Percentiles rank a stretch among this genome's conserved stretches.
Evolutionary conservation across 2,888 invertebrate genomes (phyloP).

Genomic region (Mermis nigrescens): DNA sequence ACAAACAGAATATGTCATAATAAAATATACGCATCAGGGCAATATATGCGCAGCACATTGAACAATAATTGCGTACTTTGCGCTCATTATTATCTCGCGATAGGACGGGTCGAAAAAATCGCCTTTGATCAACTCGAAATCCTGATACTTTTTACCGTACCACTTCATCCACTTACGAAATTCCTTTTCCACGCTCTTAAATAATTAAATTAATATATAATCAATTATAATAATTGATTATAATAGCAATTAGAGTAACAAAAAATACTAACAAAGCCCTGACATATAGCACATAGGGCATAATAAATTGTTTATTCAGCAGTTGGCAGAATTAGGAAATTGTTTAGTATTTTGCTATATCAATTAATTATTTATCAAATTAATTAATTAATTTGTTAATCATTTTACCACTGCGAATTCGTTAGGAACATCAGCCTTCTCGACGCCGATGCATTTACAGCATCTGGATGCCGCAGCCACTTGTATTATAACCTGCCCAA

Average conservation of each 20-base stretch:
- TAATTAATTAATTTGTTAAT: neutral
- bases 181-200: conserved; percentile 62
- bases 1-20: conserved; percentile 7
- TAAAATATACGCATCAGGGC: too few relatives aligned
- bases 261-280: neutral
- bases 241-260: conserved; percentile 2
- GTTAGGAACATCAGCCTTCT: conserved; percentile 88
- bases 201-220: conserved; percentile 33
- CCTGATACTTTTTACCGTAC: conserved; percentile 80
- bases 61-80: conserved; percentile 46
- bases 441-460: conserved; percentile 80
- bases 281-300: neutral
- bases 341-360: too few relatives aligned
- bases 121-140: conserved; percentile 49
- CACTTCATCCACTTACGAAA: conserved; percentile 90
- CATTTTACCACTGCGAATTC: conserved; percentile 48
- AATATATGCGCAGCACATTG: too few relatives aligned
- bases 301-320: too few relatives aligned
- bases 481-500: conserved; percentile 15
- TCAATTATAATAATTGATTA: conserved; percentile 11
- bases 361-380: too few relatives aligned
- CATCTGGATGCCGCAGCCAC: conserved; percentile 31
- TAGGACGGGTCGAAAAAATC: conserved; percentile 82
- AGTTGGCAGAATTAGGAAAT: too few relatives aligned
- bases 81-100: conserved; percentile 75